Evolutionary conservation across 2,113 vertebrate species (phyloP).

Genomic region (Microtus richardsoni): DNA sequence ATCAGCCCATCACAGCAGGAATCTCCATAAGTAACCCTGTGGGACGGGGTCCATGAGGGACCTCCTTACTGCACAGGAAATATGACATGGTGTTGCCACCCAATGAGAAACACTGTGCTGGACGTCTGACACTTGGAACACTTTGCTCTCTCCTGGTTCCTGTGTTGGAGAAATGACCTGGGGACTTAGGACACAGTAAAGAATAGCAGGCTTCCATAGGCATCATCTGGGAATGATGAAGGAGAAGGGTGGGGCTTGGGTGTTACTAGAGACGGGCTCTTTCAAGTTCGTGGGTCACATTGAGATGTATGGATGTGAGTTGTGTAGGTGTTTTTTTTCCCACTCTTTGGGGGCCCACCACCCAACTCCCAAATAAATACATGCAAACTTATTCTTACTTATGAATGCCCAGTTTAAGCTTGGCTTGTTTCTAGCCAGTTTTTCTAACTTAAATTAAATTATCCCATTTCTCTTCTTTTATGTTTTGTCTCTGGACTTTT

Average conservation of each 20-base stretch:
- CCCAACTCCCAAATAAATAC: background rate
- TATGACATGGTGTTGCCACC: background rate
- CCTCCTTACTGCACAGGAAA: background rate
- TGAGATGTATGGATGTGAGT: background rate
- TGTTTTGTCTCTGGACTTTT: background rate
- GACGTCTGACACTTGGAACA: background rate
- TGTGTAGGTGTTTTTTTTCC: background rate
- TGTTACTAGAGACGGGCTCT: background rate
- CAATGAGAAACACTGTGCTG: background rate
- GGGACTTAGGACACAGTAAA: no score
- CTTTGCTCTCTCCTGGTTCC: background rate
- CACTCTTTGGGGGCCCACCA: background rate
- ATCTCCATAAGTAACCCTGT: background rate
- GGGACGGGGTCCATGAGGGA: background rate
- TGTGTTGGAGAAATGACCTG: background rate
- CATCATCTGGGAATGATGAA: background rate
- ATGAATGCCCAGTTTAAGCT: background rate
- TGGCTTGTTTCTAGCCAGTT: background rate
- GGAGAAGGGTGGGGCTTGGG: background rate
- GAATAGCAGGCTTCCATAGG: background rate
- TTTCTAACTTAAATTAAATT: background rate
- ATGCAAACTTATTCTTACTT: background rate
- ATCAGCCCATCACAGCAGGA: background rate
- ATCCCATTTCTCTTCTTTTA: background rate
- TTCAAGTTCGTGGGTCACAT: background rate